Evolutionary conservation across 2,888 invertebrate species (phyloP).

Genomic region (Hofmannophila pseudospretella): DNA sequence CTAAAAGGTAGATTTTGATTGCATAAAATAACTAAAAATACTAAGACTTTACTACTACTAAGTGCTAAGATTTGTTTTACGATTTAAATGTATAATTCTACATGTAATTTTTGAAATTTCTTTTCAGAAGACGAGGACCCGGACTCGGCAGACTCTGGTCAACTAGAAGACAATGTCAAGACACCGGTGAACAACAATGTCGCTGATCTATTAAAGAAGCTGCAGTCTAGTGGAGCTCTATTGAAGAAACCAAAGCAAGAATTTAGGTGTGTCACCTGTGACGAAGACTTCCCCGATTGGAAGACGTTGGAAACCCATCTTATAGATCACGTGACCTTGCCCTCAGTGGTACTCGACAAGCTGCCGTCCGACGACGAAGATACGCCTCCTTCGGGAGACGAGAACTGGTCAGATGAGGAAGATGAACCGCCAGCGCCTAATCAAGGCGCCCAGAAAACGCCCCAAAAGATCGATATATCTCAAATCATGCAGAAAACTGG

Average conservation of each 20-base stretch:
- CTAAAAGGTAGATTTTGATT: too few relatives aligned
- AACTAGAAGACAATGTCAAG: slow-evolving; percentile 13
- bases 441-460: slow-evolving; percentile 34
- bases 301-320: slow-evolving; percentile 71
- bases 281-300: slow-evolving; percentile 64
- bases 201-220: slow-evolving; percentile 48
- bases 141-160: slow-evolving; percentile 26
- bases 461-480: slow-evolving; percentile 65
- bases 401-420: slow-evolving; percentile 68
- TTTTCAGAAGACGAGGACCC: slow-evolving; percentile 38
- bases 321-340: slow-evolving; percentile 75
- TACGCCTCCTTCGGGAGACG: slow-evolving; percentile 53
- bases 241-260: slow-evolving; percentile 59
- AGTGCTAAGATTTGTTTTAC: too few relatives aligned
- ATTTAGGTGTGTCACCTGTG: slow-evolving; percentile 71
- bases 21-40: too few relatives aligned
- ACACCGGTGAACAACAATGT: slow-evolving; percentile 40
- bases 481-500: slow-evolving; percentile 60
- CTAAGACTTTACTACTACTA: too few relatives aligned
- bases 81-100: too few relatives aligned
- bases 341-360: slow-evolving; percentile 65
- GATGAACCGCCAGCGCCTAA: slow-evolving; percentile 33
- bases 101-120: too few relatives aligned
- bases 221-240: slow-evolving; percentile 56
- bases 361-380: slow-evolving; percentile 76